Conservation (phyloP, 2,888 invertebrate genomes). For the Athalia cordata region DNA sequence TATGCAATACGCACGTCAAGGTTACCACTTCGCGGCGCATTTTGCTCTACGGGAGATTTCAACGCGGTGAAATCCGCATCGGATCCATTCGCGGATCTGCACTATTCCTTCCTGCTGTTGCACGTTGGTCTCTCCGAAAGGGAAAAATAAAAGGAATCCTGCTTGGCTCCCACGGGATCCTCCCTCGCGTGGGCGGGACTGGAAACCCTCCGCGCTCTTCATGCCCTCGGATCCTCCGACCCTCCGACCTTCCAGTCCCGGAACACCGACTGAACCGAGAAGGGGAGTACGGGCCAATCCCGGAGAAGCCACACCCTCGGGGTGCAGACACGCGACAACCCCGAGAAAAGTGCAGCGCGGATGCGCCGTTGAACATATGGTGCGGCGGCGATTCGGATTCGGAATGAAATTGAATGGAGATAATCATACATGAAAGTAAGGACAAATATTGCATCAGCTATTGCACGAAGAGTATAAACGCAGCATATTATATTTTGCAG, state of each 20-base stretch:
- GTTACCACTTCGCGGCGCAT: too few relatives aligned
- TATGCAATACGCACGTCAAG: too few relatives aligned
- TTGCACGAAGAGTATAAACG: too few relatives aligned
- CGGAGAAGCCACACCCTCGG: conserved; percentile 33
- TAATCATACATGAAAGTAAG: too few relatives aligned
- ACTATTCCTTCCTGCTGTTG: background rate
- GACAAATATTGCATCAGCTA: too few relatives aligned
- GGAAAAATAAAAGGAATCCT: background rate
- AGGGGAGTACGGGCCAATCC: conserved; percentile 1
- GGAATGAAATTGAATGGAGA: too few relatives aligned
- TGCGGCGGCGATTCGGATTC: too few relatives aligned
- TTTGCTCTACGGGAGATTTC: too few relatives aligned
- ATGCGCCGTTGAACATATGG: too few relatives aligned
- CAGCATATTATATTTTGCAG: too few relatives aligned
- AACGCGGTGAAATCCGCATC: too few relatives aligned
- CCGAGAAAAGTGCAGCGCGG: background rate
- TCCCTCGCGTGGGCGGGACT: conserved; percentile 37
- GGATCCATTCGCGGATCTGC: background rate
- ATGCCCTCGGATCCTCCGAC: background rate
- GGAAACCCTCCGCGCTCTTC: background rate
- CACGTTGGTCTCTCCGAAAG: background rate
- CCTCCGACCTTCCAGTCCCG: conserved; percentile 9
- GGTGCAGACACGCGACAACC: background rate
- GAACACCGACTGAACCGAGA: background rate
- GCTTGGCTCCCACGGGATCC: background rate